These are phyloP conservation scores for Drosophila anomalata DNA, from an alignment of 2,888 invertebrate genomes.

Conservation along the genomic window DNA sequence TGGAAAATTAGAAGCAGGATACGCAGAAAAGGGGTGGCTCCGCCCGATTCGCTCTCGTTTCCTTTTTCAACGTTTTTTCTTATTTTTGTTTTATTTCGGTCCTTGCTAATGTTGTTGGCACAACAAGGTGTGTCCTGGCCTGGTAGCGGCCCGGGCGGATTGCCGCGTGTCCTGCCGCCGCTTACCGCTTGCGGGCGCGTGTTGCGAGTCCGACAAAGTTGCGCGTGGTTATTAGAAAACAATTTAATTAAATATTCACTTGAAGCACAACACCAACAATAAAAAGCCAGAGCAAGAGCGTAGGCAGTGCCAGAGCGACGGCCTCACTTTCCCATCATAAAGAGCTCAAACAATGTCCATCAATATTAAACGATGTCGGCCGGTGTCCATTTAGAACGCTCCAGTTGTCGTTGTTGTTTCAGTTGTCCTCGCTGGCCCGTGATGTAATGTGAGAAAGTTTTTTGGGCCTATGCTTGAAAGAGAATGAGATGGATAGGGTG, in stretches of 20 bases:
- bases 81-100: slow-evolving; percentile 52
- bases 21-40: slow-evolving; percentile 65
- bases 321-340: slow-evolving; percentile 67
- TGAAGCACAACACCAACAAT: slow-evolving; percentile 59
- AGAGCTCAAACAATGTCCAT: slow-evolving; percentile 67
- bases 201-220: slow-evolving; percentile 61
- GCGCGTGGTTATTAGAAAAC: slow-evolving; percentile 81
- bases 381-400: slow-evolving; percentile 66
- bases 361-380: slow-evolving; percentile 75
- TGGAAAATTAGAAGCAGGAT: slow-evolving; percentile 77
- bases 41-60: slow-evolving; percentile 24
- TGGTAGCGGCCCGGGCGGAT: slow-evolving; percentile 47
- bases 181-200: slow-evolving; percentile 60
- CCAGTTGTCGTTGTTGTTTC: slow-evolving; percentile 37
- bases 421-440: slow-evolving; percentile 53
- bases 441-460: slow-evolving; percentile 77
- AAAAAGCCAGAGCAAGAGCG: slow-evolving; percentile 35
- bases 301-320: slow-evolving; percentile 26
- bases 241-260: slow-evolving; percentile 83
- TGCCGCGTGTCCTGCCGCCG: slow-evolving; percentile 66
- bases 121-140: slow-evolving; percentile 78
- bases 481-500: neutral
- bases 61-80: slow-evolving; percentile 14
- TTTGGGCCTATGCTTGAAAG: slow-evolving; percentile 10
- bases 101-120: slow-evolving; percentile 79